Conservation (phyloP, 2,797 vertebrate genomes). For the Kryptopterus vitreolus region DNA sequence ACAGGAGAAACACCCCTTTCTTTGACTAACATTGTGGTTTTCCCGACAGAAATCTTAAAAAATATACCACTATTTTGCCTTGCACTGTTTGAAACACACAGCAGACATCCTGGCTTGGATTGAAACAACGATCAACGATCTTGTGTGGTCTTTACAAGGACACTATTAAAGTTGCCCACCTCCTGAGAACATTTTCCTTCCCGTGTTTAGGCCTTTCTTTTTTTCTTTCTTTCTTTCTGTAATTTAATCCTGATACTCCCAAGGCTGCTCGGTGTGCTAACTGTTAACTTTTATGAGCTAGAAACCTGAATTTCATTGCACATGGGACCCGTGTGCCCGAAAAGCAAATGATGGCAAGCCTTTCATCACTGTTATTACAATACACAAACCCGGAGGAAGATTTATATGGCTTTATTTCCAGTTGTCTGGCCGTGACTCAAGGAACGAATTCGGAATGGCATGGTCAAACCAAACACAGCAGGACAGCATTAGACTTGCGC, state of each 20-base stretch:
- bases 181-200: constrained; percentile 48
- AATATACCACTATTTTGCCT: constrained; percentile 28
- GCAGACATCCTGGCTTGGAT: constrained; percentile 38
- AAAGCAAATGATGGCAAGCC: constrained; percentile 35
- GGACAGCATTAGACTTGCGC: neutral
- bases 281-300: constrained; percentile 56
- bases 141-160: constrained; percentile 65
- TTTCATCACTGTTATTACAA: constrained; percentile 31
- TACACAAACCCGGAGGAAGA: neutral
- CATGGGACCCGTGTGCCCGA: constrained; percentile 34
- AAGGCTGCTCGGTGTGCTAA: constrained; percentile 36
- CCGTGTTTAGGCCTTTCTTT: too few species aligned
- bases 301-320: constrained; percentile 39
- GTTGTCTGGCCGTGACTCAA: constrained; percentile 41
- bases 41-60: constrained; percentile 31
- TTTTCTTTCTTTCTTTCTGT: neutral
- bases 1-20: constrained; percentile 33
- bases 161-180: constrained; percentile 51
- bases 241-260: constrained; percentile 14
- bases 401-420: constrained; percentile 19
- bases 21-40: constrained; percentile 32
- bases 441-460: constrained; percentile 6
- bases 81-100: constrained; percentile 11
- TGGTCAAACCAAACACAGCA: constrained; percentile 1
- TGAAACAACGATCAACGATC: constrained; percentile 37